These are phyloP conservation scores for Ladona fulva DNA, from an alignment of 1,140 invertebrate species.

Conservation along the genomic window DNA sequence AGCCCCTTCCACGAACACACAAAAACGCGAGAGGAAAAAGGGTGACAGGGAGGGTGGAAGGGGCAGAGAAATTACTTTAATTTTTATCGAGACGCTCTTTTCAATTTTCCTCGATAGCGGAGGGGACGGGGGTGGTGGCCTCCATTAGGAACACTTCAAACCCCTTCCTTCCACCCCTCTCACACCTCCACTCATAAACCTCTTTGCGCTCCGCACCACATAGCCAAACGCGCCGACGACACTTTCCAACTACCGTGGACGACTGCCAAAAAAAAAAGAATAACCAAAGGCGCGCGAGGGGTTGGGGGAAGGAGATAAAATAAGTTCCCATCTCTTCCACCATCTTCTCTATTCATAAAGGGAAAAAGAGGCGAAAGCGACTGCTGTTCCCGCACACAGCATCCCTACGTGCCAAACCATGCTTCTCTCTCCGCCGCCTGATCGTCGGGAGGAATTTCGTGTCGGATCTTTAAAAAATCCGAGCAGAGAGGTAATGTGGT, in stretches of 20 bases:
- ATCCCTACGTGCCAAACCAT: neutral
- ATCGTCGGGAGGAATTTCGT: neutral
- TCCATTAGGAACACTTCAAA: neutral
- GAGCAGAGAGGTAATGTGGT: neutral
- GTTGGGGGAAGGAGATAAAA: neutral
- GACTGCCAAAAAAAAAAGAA: neutral
- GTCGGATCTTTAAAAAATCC: neutral
- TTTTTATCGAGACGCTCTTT: neutral
- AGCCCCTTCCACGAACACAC: neutral
- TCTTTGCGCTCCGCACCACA: neutral
- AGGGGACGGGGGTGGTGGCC: neutral
- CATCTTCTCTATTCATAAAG: conserved; percentile 10
- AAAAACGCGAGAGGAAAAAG: neutral
- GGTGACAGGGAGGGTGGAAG: neutral
- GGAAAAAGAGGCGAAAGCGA: neutral
- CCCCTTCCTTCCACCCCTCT: neutral
- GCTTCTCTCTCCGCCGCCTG: too few relatives aligned
- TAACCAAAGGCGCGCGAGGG: neutral
- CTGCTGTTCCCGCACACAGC: too few relatives aligned
- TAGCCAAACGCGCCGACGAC: neutral
- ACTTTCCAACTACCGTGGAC: neutral
- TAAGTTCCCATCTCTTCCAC: neutral
- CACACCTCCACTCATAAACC: neutral
- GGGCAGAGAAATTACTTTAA: neutral
- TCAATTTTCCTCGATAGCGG: neutral